Conservation (phyloP, 2,113 vertebrate species). For the Cinclus cinclus region DNA sequence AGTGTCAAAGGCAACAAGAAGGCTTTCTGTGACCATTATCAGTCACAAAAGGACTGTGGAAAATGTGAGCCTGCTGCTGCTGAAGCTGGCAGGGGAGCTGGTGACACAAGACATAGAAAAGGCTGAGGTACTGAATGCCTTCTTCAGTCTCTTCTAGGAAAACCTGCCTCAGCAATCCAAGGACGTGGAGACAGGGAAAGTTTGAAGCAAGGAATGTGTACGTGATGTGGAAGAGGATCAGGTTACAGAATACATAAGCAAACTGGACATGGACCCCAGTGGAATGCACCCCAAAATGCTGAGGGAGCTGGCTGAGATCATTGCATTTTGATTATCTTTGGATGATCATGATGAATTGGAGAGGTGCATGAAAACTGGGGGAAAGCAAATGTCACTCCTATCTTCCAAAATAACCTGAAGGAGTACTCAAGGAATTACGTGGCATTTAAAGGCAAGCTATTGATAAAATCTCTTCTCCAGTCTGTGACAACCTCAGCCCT, state of each 20-base stretch:
- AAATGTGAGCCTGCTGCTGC: not conserved
- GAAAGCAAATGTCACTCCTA: not conserved
- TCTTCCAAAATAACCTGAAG: not conserved
- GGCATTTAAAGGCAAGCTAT: not conserved
- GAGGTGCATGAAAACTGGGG: not conserved
- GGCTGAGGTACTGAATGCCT: not conserved
- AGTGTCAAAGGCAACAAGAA: not conserved
- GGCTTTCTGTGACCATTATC: not conserved
- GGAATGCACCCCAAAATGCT: not conserved
- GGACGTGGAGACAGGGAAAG: not conserved
- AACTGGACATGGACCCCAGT: not conserved
- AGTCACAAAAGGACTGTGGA: not conserved
- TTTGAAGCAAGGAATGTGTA: not conserved
- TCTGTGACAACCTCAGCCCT: not conserved
- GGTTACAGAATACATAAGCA: not conserved
- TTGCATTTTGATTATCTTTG: not conserved
- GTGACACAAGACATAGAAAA: not conserved
- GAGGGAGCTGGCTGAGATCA: not conserved
- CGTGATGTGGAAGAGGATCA: not conserved
- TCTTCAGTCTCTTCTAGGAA: not conserved
- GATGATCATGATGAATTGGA: not conserved
- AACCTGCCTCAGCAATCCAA: not conserved
- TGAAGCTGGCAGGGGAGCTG: not conserved
- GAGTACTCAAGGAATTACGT: not conserved
- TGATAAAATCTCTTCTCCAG: not conserved